Percentiles rank a stretch among this genome's conserved stretches.
These are phyloP conservation scores for Clostera curtula DNA, from an alignment of 2,888 invertebrate species.

Conservation along the genomic window DNA sequence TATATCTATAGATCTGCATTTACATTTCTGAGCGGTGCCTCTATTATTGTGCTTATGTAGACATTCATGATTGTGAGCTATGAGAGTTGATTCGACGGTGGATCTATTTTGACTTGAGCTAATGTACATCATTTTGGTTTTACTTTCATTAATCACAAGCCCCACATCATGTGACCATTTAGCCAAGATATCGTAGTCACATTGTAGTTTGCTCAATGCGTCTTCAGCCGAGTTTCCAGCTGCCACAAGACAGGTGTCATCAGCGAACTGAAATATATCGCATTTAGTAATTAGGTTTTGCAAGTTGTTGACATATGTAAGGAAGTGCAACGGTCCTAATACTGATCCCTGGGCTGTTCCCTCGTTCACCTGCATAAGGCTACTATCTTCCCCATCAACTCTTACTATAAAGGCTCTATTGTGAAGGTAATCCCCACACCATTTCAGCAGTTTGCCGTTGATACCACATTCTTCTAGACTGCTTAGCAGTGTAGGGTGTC, in stretches of 20 bases:
- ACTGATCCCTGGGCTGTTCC: slow-evolving; percentile 1
- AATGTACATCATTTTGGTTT: slow-evolving; percentile 1
- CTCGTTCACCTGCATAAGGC: background rate
- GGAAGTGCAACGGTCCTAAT: background rate
- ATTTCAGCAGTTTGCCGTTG: background rate
- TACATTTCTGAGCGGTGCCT: too few species aligned
- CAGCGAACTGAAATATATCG: slow-evolving; percentile 3
- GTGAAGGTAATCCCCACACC: background rate
- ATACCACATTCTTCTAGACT: background rate
- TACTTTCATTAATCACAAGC: background rate
- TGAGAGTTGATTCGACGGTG: too few species aligned
- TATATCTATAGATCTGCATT: too few species aligned
- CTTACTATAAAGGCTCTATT: background rate
- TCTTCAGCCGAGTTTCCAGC: background rate
- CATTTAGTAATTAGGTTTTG: too few species aligned
- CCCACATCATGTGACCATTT: slow-evolving; percentile 3
- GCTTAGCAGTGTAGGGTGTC: background rate
- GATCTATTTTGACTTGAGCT: too few species aligned
- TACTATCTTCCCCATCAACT: background rate
- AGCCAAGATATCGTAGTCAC: slow-evolving; percentile 1
- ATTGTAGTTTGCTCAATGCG: slow-evolving; percentile 1
- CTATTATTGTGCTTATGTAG: too few species aligned
- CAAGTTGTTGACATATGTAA: slow-evolving; percentile 2
- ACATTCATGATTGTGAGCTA: too few species aligned
- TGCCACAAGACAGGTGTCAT: slow-evolving; percentile 1